Percentiles rank a stretch among this genome's conserved stretches.
Conservation (phyloP, 2,888 invertebrate genomes). For the Uloborus plumipes region DNA sequence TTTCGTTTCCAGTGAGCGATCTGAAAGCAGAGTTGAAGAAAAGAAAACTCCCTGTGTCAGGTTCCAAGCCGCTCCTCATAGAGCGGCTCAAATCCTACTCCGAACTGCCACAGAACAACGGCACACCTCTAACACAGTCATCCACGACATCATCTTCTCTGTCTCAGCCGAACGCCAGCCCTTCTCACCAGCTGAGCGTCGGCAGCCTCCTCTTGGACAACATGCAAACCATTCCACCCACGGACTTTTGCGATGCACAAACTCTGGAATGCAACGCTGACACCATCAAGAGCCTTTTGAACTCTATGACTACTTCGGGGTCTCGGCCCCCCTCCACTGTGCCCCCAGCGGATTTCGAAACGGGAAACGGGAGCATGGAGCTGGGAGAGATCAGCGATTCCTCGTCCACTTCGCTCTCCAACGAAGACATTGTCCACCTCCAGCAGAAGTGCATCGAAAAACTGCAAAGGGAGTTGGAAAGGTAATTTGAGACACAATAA, state of each 20-base stretch:
- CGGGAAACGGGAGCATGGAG: constrained; percentile 29
- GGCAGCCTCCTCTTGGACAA: constrained; percentile 39
- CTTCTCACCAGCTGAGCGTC: constrained; percentile 12
- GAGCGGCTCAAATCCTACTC: constrained; percentile 83
- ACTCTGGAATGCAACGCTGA: constrained; percentile 20
- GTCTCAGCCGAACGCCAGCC: neutral
- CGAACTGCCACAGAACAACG: constrained; percentile 67
- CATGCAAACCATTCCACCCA: constrained; percentile 38
- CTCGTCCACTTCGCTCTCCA: constrained; percentile 38
- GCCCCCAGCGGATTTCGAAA: constrained; percentile 69
- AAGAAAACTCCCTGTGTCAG: constrained; percentile 93
- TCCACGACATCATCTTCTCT: neutral
- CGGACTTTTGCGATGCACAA: neutral
- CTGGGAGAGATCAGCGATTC: constrained; percentile 53
- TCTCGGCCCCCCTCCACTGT: constrained; percentile 70
- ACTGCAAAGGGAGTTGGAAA: constrained; percentile 83
- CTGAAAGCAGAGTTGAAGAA: constrained; percentile 93
- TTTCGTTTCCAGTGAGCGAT: constrained; percentile 80
- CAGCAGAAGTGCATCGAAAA: constrained; percentile 91
- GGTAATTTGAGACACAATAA: constrained; percentile 71
- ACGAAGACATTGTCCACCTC: constrained; percentile 65
- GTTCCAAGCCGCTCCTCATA: constrained; percentile 93
- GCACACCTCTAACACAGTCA: neutral
- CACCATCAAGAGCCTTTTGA: constrained; percentile 34
- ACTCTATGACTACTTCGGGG: constrained; percentile 13